Conservation (phyloP, 2,888 invertebrate genomes). For the Hecatera dysodea region DNA sequence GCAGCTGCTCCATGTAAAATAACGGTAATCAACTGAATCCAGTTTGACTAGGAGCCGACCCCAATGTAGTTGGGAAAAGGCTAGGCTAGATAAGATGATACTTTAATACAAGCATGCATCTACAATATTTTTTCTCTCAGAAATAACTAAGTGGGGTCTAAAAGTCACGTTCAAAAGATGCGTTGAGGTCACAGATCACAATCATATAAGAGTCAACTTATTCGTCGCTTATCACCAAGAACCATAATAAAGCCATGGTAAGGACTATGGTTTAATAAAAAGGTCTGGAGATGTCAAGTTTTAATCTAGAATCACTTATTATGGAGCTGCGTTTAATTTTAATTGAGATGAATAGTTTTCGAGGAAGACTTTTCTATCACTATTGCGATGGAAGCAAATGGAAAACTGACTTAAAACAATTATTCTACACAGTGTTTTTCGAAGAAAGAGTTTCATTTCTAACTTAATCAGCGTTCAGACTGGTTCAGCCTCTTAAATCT, state of each 20-base stretch:
- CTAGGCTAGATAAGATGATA: too few species aligned
- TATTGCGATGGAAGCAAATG: neutral
- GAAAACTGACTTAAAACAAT: neutral
- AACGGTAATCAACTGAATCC: too few species aligned
- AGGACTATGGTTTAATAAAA: neutral
- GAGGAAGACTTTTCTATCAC: neutral
- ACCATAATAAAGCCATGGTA: constrained; percentile 2
- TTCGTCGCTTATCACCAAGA: constrained; percentile 32
- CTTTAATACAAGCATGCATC: neutral
- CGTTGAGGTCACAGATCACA: constrained; percentile 42
- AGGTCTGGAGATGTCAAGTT: neutral
- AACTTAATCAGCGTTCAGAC: neutral
- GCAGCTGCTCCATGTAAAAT: too few species aligned
- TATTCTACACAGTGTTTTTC: neutral
- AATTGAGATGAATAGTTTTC: neutral
- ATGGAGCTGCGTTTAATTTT: neutral
- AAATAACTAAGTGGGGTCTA: constrained; percentile 1
- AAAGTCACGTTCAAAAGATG: constrained; percentile 34
- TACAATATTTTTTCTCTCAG: neutral
- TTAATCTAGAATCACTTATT: neutral
- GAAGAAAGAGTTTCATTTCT: neutral
- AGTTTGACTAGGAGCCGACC: too few species aligned
- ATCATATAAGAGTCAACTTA: constrained; percentile 7
- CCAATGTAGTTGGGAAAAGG: too few species aligned
- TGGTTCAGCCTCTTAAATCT: neutral